These are phyloP conservation scores for Nemotelus nigrinus DNA, from an alignment of 2,888 invertebrate species.

Conservation along the genomic window DNA sequence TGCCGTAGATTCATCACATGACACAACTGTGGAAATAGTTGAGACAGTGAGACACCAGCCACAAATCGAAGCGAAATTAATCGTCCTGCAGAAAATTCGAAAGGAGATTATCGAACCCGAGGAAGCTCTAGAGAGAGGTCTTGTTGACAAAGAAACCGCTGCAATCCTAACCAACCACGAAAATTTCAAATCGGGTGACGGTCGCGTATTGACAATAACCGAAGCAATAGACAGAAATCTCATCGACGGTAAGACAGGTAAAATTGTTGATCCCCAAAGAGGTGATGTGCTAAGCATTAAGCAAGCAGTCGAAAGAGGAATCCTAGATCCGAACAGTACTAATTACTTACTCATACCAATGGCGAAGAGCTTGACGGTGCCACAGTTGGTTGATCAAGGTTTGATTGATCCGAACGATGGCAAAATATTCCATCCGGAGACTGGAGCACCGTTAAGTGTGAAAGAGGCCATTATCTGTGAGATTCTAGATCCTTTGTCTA, in stretches of 20 bases:
- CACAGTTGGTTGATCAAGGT: slow-evolving; percentile 87
- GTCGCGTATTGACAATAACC: slow-evolving; percentile 74
- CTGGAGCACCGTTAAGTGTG: slow-evolving; percentile 80
- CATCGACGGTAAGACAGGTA: slow-evolving; percentile 78
- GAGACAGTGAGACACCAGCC: slow-evolving; percentile 68
- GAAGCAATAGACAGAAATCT: slow-evolving; percentile 78
- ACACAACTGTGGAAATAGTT: slow-evolving; percentile 72
- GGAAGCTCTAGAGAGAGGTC: slow-evolving; percentile 80
- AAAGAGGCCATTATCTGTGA: slow-evolving; percentile 89
- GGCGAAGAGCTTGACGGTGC: slow-evolving; percentile 81
- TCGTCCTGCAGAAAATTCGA: slow-evolving; percentile 81
- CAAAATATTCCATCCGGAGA: slow-evolving; percentile 88
- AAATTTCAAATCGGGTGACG: slow-evolving; percentile 69
- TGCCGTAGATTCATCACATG: slow-evolving; percentile 74
- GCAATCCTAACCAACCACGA: slow-evolving; percentile 73
- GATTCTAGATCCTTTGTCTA: slow-evolving; percentile 84
- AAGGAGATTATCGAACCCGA: slow-evolving; percentile 78
- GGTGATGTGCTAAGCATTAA: slow-evolving; percentile 82
- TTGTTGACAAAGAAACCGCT: slow-evolving; percentile 82
- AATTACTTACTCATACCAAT: slow-evolving; percentile 82
- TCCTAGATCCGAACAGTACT: slow-evolving; percentile 80
- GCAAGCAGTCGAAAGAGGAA: slow-evolving; percentile 84
- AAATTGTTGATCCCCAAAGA: slow-evolving; percentile 83
- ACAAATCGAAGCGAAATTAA: slow-evolving; percentile 73
- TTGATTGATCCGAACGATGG: slow-evolving; percentile 78